Evolutionary conservation across 2,797 vertebrate genomes (phyloP).

Genomic region (Trematocara caparti): DNA sequence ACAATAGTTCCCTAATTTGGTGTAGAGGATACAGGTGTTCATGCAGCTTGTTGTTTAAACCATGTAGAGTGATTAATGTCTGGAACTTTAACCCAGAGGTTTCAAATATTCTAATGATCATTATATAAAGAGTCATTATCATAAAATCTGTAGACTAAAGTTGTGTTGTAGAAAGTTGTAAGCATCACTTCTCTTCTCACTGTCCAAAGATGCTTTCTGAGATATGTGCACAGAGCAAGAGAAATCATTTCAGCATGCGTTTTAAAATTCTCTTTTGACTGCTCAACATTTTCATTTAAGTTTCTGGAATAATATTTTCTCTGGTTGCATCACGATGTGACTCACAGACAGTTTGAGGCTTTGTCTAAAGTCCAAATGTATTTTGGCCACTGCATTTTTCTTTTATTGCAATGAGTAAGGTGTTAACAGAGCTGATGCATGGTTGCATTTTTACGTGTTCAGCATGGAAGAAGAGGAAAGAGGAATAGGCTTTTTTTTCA

Average conservation of each 20-base stretch:
- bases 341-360: not conserved
- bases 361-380: not conserved
- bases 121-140: not conserved
- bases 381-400: not conserved
- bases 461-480: not conserved
- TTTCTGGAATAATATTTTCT: not conserved
- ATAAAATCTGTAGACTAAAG: not conserved
- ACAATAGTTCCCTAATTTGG: not conserved
- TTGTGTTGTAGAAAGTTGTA: not conserved
- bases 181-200: not conserved
- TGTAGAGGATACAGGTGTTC: not conserved
- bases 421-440: conserved; percentile 7
- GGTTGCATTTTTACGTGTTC: not conserved
- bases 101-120: not conserved
- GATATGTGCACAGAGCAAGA: not conserved
- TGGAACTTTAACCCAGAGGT: conserved; percentile 5
- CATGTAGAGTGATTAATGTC: conserved; percentile 6
- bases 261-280: not conserved
- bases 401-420: conserved; percentile 5
- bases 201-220: not conserved
- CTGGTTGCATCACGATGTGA: not conserved
- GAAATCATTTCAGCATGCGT: not conserved
- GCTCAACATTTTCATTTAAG: not conserved
- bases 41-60: conserved; percentile 12
- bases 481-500: not conserved